phyloP scores from a whole-genome alignment of 2,888 invertebrate genomes.

The Phytoseiulus persimilis region DNA sequence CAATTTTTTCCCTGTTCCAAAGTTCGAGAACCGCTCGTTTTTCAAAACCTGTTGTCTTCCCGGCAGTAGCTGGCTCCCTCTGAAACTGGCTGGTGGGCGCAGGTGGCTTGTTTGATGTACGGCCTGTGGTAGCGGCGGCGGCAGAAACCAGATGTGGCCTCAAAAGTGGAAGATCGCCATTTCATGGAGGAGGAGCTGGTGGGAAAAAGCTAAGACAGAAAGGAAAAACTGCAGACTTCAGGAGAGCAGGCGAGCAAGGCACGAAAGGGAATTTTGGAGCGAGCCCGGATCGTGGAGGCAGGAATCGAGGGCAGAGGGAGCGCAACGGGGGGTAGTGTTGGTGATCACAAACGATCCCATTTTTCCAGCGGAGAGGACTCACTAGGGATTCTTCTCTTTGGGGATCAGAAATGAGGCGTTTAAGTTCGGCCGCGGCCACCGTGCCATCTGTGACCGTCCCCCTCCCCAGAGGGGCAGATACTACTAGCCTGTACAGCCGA shows the following conservation, averaged over 20 bases:
- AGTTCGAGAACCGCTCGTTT: not conserved
- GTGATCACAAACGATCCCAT: conserved; percentile 31
- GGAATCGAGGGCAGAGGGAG: not conserved
- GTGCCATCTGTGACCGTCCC: conserved; percentile 34
- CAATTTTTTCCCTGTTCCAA: not conserved
- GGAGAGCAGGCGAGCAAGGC: conserved; percentile 8
- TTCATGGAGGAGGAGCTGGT: not conserved
- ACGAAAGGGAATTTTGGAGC: not conserved
- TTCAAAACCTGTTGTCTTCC: conserved; percentile 5
- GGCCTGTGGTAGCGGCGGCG: not conserved
- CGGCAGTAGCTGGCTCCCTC: not conserved
- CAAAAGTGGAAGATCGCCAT: conserved; percentile 38
- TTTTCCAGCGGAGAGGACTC: conserved; percentile 29
- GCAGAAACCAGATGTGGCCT: conserved; percentile 26
- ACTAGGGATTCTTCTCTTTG: conserved; percentile 26
- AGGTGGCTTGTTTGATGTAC: conserved; percentile 32
- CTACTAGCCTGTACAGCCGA: not conserved
- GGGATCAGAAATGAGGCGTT: conserved; percentile 39
- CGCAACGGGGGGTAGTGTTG: not conserved
- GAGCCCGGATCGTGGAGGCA: not conserved
- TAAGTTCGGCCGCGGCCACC: conserved; percentile 30
- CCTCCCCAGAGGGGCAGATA: not conserved
- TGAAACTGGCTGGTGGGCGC: not conserved
- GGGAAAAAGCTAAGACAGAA: not conserved
- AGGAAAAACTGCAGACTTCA: not conserved